Conservation (phyloP, 1,140 invertebrate species). For the Drosophila neocordata region DNA sequence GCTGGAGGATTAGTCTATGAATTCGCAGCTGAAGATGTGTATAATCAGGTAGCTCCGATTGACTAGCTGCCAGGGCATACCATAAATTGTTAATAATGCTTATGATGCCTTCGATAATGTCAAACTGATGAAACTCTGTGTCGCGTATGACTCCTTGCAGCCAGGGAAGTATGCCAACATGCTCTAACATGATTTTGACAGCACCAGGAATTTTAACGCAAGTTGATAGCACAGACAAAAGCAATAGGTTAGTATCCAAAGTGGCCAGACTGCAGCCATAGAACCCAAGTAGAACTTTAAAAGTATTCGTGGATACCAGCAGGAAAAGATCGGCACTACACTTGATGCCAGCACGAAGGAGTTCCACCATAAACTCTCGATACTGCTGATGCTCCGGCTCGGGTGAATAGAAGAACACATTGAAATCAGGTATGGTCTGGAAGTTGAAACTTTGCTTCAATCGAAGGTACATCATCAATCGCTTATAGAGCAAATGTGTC, state of each 20-base stretch:
- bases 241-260: slow-evolving; percentile 82
- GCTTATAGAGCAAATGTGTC: slow-evolving; percentile 85
- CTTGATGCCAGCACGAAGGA: slow-evolving; percentile 86
- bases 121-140: slow-evolving; percentile 78
- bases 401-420: slow-evolving; percentile 87
- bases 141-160: slow-evolving; percentile 78
- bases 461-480: slow-evolving; percentile 86
- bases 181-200: slow-evolving; percentile 85
- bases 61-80: slow-evolving; percentile 66
- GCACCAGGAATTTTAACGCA: slow-evolving; percentile 85
- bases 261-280: slow-evolving; percentile 76
- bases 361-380: slow-evolving; percentile 87
- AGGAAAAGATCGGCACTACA: slow-evolving; percentile 85
- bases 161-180: slow-evolving; percentile 87
- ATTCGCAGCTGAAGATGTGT: slow-evolving; percentile 53
- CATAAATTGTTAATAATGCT: slow-evolving; percentile 79
- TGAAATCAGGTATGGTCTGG: slow-evolving; percentile 88
- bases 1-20: slow-evolving; percentile 54
- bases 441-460: slow-evolving; percentile 87
- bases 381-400: slow-evolving; percentile 85
- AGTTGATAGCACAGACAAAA: slow-evolving; percentile 86
- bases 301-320: slow-evolving; percentile 85
- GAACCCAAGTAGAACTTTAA: slow-evolving; percentile 85
- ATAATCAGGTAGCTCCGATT: slow-evolving; percentile 58
- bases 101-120: slow-evolving; percentile 78